Conservation (phyloP, 2,888 invertebrate genomes). For the Chymomyza procnemis region DNA sequence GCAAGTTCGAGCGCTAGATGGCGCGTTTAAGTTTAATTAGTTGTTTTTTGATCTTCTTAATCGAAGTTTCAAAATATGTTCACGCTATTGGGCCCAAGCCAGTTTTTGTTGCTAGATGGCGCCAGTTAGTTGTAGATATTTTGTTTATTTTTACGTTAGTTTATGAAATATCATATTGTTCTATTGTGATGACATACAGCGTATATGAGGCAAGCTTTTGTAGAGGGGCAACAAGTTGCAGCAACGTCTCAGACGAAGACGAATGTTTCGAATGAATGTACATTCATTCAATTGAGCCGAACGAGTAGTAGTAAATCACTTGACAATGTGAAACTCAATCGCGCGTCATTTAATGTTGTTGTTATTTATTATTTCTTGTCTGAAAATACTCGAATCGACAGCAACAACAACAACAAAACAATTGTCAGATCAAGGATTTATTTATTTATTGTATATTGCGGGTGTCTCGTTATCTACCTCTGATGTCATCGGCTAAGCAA, state of each 20-base stretch:
- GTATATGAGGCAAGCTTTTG: constrained; percentile 7
- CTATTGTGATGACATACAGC: too few species aligned
- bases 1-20: too few species aligned
- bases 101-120: too few species aligned
- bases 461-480: constrained; percentile 10
- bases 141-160: too few species aligned
- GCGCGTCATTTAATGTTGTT: constrained; percentile 68
- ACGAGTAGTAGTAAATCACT: constrained; percentile 72
- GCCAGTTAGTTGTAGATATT: too few species aligned
- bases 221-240: constrained; percentile 22
- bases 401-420: constrained; percentile 5
- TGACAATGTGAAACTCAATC: constrained; percentile 73
- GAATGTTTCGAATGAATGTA: constrained; percentile 27
- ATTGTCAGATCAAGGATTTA: constrained; percentile 63
- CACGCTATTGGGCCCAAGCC: too few species aligned
- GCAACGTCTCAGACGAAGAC: background rate
- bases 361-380: constrained; percentile 68
- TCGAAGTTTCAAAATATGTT: too few species aligned
- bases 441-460: constrained; percentile 60
- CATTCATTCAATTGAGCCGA: constrained; percentile 67
- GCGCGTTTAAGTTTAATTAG: too few species aligned
- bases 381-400: background rate
- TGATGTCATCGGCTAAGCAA: constrained; percentile 57
- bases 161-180: too few species aligned
- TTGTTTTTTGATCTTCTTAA: too few species aligned